A percentile compares a stretch with the other conserved stretches of the same genome.
Evolutionary conservation across 2,888 invertebrate genomes (phyloP).

Genomic region (Drosophila tanythrix): DNA sequence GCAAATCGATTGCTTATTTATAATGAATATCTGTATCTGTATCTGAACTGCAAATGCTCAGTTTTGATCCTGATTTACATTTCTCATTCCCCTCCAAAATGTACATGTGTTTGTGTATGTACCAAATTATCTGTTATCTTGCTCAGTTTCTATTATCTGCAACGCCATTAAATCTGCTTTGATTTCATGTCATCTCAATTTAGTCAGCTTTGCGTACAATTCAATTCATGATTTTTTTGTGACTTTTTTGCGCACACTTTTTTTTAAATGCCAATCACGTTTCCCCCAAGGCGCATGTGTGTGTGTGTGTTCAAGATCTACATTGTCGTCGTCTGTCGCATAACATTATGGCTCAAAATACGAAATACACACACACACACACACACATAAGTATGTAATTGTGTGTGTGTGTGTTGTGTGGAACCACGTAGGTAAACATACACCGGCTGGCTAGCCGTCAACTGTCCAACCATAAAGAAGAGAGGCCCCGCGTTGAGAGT

Average conservation of each 20-base stretch:
- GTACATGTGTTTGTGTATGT: not conserved
- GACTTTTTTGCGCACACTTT: slow-evolving; percentile 32
- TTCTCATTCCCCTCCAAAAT: not conserved
- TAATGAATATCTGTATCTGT: not conserved
- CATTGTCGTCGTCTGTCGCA: slow-evolving; percentile 43
- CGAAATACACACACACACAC: slow-evolving; percentile 19
- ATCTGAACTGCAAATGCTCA: slow-evolving; percentile 3
- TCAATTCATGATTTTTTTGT: slow-evolving; percentile 25
- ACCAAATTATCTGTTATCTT: not conserved
- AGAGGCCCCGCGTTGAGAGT: slow-evolving; percentile 14
- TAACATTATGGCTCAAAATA: slow-evolving; percentile 41
- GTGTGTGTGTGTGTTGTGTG: slow-evolving; percentile 15
- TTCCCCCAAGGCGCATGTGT: slow-evolving; percentile 45
- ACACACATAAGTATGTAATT: not conserved
- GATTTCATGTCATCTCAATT: slow-evolving; percentile 13
- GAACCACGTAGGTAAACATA: slow-evolving; percentile 52
- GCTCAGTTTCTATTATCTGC: not conserved
- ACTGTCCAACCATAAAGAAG: slow-evolving; percentile 34
- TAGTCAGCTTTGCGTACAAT: slow-evolving; percentile 24
- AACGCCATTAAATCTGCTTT: slow-evolving; percentile 1
- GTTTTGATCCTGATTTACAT: slow-evolving; percentile 9
- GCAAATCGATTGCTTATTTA: not conserved
- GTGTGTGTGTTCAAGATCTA: slow-evolving; percentile 65
- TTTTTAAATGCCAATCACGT: slow-evolving; percentile 65
- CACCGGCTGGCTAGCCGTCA: slow-evolving; percentile 48